phyloP scores from a whole-genome alignment of 2,113 vertebrate genomes.

The Megaptera novaeangliae region DNA sequence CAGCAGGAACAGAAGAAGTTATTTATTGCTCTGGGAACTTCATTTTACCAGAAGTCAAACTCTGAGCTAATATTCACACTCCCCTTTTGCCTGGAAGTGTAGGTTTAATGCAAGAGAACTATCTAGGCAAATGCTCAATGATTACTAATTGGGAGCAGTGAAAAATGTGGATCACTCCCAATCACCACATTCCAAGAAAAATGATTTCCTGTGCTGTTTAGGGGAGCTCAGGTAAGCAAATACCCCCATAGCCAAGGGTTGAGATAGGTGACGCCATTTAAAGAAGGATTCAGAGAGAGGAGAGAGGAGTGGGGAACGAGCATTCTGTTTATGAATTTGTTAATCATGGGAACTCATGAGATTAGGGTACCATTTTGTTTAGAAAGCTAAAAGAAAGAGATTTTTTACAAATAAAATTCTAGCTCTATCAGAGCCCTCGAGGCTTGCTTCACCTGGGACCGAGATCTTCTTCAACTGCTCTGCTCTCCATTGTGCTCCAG shows the following conservation, averaged over 20 bases:
- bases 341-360: not conserved
- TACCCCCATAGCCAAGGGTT: not conserved
- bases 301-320: not conserved
- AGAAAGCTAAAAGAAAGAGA: not conserved
- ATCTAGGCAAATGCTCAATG: not conserved
- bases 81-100: not conserved
- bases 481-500: fast-evolving
- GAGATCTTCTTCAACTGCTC: not conserved
- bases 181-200: not conserved
- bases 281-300: not conserved
- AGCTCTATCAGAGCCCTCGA: not conserved
- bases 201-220: not conserved
- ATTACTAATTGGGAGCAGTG: not conserved
- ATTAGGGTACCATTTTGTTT: not conserved
- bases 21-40: not conserved
- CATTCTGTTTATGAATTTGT: not conserved
- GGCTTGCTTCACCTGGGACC: not conserved
- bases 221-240: not conserved
- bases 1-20: not conserved
- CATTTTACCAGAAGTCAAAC: not conserved
- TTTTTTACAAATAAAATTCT: not conserved
- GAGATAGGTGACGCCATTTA: not conserved
- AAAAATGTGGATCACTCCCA: not conserved
- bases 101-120: not conserved
- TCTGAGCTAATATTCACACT: not conserved